phyloP scores from a whole-genome alignment of 2,113 vertebrate genomes.

The Tonatia bakeri region DNA sequence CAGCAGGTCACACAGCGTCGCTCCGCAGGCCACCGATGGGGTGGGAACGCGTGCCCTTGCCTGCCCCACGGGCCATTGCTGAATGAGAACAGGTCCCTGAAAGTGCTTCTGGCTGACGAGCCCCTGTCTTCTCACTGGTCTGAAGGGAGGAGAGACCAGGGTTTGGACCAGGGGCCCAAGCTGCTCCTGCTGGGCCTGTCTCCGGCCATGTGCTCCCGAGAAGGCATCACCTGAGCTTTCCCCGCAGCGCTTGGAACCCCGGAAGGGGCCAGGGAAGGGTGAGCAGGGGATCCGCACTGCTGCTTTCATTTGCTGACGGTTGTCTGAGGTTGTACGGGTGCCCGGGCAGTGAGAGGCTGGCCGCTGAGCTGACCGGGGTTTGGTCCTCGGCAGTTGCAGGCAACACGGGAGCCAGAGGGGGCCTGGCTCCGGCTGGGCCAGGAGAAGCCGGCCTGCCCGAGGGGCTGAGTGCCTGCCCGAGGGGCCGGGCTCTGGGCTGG shows the following conservation, averaged over 20 bases:
- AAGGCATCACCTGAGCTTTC: background rate
- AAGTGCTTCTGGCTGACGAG: fast-evolving
- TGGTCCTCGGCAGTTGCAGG: fast-evolving
- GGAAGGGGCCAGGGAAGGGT: fast-evolving
- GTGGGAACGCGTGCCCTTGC: fast-evolving
- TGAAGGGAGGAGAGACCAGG: background rate
- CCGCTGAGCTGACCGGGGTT: background rate
- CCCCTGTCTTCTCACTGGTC: background rate
- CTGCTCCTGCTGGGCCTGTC: fast-evolving
- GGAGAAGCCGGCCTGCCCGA: fast-evolving
- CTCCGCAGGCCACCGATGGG: background rate
- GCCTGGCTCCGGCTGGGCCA: fast-evolving
- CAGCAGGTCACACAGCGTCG: fast-evolving
- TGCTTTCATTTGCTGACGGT: background rate
- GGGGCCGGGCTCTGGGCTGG: background rate
- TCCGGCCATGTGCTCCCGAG: fast-evolving
- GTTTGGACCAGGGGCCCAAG: fast-evolving
- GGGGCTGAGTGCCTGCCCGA: background rate
- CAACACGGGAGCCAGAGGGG: fast-evolving
- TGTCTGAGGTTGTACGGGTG: fast-evolving
- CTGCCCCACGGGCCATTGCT: fast-evolving
- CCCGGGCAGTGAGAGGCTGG: fast-evolving
- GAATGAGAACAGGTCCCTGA: background rate
- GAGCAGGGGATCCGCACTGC: fast-evolving
- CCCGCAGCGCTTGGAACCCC: background rate